These are phyloP conservation scores for Philantomba maxwellii DNA, from an alignment of 2,113 vertebrate genomes.

Conservation along the genomic window DNA sequence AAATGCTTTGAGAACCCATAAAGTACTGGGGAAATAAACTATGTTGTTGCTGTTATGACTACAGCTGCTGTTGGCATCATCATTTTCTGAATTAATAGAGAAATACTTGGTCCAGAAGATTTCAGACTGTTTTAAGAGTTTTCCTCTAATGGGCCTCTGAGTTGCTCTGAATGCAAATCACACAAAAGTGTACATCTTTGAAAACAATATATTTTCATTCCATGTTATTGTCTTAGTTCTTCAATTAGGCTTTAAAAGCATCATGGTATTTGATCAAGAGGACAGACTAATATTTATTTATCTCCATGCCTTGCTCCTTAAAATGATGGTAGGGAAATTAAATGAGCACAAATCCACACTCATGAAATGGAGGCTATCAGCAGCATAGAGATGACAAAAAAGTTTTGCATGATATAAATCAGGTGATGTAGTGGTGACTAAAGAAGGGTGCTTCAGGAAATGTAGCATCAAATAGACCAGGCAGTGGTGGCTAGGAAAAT, in stretches of 20 bases:
- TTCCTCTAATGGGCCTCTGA: background rate
- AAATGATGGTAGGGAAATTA: background rate
- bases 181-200: background rate
- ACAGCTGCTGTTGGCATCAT: too few species aligned
- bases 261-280: background rate
- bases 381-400: background rate
- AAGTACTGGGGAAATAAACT: background rate
- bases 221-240: background rate
- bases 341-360: background rate
- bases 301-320: background rate
- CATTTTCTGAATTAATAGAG: background rate
- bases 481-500: too few species aligned
- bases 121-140: background rate
- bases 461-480: background rate
- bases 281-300: background rate
- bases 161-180: background rate
- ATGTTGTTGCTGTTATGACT: background rate
- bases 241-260: background rate
- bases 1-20: background rate
- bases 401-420: background rate
- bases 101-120: background rate
- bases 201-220: background rate
- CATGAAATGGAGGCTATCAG: background rate
- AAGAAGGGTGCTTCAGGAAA: background rate
- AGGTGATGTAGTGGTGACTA: accelerated